phyloP scores from a whole-genome alignment of 2,888 invertebrate species.

The Drosophila kokeensis region DNA sequence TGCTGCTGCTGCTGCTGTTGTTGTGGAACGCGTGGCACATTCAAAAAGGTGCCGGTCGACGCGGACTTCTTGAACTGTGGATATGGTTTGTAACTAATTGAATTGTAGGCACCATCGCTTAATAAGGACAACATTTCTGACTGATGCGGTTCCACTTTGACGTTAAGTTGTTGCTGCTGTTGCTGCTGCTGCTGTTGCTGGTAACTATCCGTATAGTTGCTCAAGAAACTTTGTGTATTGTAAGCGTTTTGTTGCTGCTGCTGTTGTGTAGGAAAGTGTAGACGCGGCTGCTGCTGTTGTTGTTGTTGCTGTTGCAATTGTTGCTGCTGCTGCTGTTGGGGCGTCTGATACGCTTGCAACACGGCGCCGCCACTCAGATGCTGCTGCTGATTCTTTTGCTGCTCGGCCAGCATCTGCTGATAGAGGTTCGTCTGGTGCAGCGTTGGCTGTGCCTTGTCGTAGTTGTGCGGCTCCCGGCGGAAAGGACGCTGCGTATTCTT shows the following conservation, averaged over 20 bases:
- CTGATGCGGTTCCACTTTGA: conserved; percentile 80
- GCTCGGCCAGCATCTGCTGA: conserved; percentile 85
- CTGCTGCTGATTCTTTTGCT: conserved; percentile 79
- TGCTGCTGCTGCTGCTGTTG: conserved; percentile 57
- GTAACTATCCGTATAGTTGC: conserved; percentile 60
- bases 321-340: conserved; percentile 76
- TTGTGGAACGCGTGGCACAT: conserved; percentile 71
- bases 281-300: conserved; percentile 59
- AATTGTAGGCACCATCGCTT: conserved; percentile 59
- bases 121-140: conserved; percentile 79
- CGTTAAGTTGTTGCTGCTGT: conserved; percentile 73
- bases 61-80: conserved; percentile 83
- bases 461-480: conserved; percentile 85
- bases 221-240: conserved; percentile 56
- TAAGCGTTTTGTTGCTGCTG: conserved; percentile 53
- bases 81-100: conserved; percentile 82
- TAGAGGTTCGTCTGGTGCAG: conserved; percentile 85
- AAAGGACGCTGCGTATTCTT: conserved; percentile 81
- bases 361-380: conserved; percentile 65
- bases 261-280: conserved; percentile 64
- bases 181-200: conserved; percentile 52
- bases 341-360: conserved; percentile 66
- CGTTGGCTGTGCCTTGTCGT: conserved; percentile 85
- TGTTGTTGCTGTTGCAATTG: conserved; percentile 52
- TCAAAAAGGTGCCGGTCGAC: conserved; percentile 82